phyloP scores from a whole-genome alignment of 2,797 vertebrate species.

The Salmo trutta region DNA sequence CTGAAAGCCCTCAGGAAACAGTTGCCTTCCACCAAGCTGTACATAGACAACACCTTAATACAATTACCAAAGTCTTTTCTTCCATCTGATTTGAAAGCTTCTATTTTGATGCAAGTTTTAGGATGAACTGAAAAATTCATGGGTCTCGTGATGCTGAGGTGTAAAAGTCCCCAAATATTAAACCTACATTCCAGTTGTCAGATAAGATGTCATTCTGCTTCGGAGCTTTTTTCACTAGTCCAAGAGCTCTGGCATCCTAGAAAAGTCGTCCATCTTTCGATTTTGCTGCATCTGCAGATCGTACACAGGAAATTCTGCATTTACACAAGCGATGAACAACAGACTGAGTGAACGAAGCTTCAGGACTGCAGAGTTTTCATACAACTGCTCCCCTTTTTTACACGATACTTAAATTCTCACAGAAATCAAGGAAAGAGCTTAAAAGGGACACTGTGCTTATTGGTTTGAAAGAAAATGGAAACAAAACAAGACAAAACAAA shows the following conservation, averaged over 20 bases:
- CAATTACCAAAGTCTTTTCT: constrained; percentile 18
- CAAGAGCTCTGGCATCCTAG: constrained; percentile 49
- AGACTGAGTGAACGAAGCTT: constrained; percentile 64
- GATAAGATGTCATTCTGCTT: constrained; percentile 69
- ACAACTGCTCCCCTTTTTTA: constrained; percentile 72
- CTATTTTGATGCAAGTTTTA: constrained; percentile 29
- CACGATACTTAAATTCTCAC: constrained; percentile 85
- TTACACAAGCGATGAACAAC: constrained; percentile 72
- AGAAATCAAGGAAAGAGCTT: constrained; percentile 81
- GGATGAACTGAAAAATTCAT: constrained; percentile 42
- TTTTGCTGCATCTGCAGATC: constrained; percentile 78
- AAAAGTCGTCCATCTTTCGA: constrained; percentile 60
- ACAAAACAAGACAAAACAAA: constrained; percentile 76
- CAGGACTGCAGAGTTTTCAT: constrained; percentile 77
- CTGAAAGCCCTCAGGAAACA: constrained; percentile 23
- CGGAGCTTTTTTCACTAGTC: constrained; percentile 51
- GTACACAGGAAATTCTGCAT: constrained; percentile 79
- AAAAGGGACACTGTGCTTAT: constrained; percentile 84
- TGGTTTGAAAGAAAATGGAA: constrained; percentile 74
- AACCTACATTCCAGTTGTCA: constrained; percentile 82
- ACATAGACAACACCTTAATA: constrained; percentile 16
- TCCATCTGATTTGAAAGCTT: constrained; percentile 6
- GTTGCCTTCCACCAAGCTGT: constrained; percentile 32
- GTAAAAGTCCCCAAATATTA: constrained; percentile 58
- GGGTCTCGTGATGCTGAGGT: constrained; percentile 61